A percentile compares a stretch with the other conserved stretches of the same genome.
Evolutionary conservation across 2,113 vertebrate species (phyloP).

Genomic region (Prunella himalayana): DNA sequence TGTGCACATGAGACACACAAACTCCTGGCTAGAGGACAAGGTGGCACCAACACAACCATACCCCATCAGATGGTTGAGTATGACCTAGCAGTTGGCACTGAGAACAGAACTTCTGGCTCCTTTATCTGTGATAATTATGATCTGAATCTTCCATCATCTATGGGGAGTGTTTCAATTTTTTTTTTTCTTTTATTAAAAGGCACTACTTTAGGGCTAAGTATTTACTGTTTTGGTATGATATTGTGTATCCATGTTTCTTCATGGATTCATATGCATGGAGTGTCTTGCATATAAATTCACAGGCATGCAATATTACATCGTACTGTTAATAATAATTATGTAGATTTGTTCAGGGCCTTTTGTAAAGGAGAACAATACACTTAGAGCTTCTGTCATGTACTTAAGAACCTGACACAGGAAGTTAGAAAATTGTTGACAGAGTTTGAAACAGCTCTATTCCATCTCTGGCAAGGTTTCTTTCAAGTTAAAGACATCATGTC

Average conservation of each 20-base stretch:
- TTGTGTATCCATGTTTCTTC: not conserved
- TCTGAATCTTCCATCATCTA: not conserved
- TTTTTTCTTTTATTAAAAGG: not conserved
- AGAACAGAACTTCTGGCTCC: not conserved
- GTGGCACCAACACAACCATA: not conserved
- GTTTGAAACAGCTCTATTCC: not conserved
- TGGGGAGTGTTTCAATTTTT: not conserved
- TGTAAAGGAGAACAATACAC: not conserved
- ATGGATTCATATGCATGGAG: not conserved
- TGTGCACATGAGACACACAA: accelerated
- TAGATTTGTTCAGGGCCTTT: not conserved
- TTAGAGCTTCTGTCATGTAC: not conserved
- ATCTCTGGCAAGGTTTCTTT: not conserved
- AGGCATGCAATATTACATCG: not conserved
- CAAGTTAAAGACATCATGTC: not conserved
- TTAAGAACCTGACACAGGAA: not conserved
- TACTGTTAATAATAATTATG: not conserved
- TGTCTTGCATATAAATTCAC: not conserved
- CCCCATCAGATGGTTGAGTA: not conserved
- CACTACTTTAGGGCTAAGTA: not conserved
- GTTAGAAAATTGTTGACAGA: not conserved
- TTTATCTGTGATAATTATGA: not conserved
- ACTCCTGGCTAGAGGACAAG: not conserved
- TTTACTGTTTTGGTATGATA: not conserved
- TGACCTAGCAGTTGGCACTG: not conserved